Conservation (phyloP, 2,888 invertebrate species). For the Drosophila ezoana region DNA sequence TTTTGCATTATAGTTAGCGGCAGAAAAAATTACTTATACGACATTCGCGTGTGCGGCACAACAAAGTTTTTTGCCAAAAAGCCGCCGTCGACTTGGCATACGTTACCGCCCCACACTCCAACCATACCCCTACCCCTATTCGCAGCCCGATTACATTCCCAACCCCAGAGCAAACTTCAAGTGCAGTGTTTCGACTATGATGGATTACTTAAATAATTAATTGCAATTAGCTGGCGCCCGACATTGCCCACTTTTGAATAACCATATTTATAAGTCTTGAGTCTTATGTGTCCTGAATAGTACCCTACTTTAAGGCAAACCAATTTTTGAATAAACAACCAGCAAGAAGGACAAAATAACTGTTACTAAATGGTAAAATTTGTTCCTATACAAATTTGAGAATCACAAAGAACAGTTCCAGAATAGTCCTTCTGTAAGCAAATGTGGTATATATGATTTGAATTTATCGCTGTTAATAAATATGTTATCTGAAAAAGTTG, state of each 20-base stretch:
- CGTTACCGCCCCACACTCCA: slow-evolving; percentile 34
- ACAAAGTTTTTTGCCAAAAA: slow-evolving; percentile 62
- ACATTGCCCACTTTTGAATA: slow-evolving; percentile 34
- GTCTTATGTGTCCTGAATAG: slow-evolving; percentile 17
- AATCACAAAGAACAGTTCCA: no score
- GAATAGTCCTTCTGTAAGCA: no score
- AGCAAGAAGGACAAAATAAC: no score
- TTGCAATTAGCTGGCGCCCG: slow-evolving; percentile 69
- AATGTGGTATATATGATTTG: no score
- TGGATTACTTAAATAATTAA: slow-evolving; percentile 77
- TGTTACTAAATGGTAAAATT: neutral
- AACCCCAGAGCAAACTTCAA: slow-evolving; percentile 31
- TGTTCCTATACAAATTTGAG: neutral
- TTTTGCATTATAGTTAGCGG: slow-evolving; percentile 60
- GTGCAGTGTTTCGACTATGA: slow-evolving; percentile 56
- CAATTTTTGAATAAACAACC: neutral
- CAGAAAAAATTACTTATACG: slow-evolving; percentile 65
- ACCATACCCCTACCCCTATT: slow-evolving; percentile 3
- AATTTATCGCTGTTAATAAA: neutral
- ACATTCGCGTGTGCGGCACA: slow-evolving; percentile 69
- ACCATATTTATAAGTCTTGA: slow-evolving; percentile 32
- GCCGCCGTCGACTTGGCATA: slow-evolving; percentile 48
- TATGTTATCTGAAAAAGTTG: no score
- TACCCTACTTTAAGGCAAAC: slow-evolving; percentile 22
- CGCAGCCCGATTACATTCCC: slow-evolving; percentile 10